These are phyloP conservation scores for Clivina fossor DNA, from an alignment of 2,888 invertebrate genomes.

Conservation along the genomic window DNA sequence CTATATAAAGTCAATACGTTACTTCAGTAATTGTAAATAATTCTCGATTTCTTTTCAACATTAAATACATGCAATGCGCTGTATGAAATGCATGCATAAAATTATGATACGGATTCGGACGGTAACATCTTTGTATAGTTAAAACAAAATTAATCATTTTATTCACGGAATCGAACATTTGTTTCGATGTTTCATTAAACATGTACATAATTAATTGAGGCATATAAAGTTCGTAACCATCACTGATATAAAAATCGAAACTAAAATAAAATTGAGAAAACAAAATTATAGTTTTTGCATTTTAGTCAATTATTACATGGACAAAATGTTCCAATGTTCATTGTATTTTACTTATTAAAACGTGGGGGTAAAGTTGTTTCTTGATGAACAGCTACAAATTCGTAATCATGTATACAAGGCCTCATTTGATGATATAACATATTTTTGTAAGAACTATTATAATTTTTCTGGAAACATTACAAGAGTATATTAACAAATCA, in stretches of 20 bases:
- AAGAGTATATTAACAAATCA: conserved; percentile 22
- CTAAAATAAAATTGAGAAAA: conserved; percentile 47
- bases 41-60: conserved; percentile 55
- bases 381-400: conserved; percentile 53
- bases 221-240: conserved; percentile 56
- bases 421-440: conserved; percentile 56
- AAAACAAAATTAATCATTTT: conserved; percentile 56
- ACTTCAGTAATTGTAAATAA: conserved; percentile 58
- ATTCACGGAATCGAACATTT: conserved; percentile 50
- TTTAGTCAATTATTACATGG: conserved; percentile 6
- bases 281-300: background rate
- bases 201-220: conserved; percentile 58
- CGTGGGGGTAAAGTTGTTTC: conserved; percentile 53
- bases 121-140: conserved; percentile 55
- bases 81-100: conserved; percentile 66
- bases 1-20: conserved; percentile 25
- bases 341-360: conserved; percentile 54
- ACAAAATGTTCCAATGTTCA: too few species aligned
- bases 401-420: conserved; percentile 59
- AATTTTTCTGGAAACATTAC: conserved; percentile 48
- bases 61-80: conserved; percentile 62
- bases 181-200: conserved; percentile 56
- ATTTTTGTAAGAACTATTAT: conserved; percentile 53
- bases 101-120: conserved; percentile 63
- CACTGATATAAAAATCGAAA: conserved; percentile 60